Evolutionary conservation across 2,888 invertebrate genomes (phyloP).

Genomic region (Drosophila histrio): DNA sequence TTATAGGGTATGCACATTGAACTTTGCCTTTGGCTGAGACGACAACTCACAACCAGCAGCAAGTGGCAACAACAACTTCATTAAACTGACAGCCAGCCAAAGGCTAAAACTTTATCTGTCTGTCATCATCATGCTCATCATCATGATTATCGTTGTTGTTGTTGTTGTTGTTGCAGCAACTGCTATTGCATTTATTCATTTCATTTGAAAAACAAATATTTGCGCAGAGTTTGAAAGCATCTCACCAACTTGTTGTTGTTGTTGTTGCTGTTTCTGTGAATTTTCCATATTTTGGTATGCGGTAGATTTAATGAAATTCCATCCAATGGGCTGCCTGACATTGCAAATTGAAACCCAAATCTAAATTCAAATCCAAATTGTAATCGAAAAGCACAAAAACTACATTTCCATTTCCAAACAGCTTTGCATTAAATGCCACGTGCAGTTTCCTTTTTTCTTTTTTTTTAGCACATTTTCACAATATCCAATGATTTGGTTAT

Average conservation of each 20-base stretch:
- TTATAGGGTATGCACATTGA: slow-evolving; percentile 34
- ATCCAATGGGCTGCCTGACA: not conserved
- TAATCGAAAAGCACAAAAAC: slow-evolving; percentile 15
- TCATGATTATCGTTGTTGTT: not conserved
- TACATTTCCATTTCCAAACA: not conserved
- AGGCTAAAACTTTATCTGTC: slow-evolving; percentile 30
- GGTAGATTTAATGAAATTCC: slow-evolving; percentile 57
- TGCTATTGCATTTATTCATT: slow-evolving; percentile 60
- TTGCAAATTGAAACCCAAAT: slow-evolving; percentile 17
- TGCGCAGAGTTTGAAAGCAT: slow-evolving; percentile 43
- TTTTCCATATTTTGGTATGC: slow-evolving; percentile 53
- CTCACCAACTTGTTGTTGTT: not conserved
- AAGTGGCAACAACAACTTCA: slow-evolving; percentile 53
- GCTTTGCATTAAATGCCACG: slow-evolving; percentile 4
- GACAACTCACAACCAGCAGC: slow-evolving; percentile 23
- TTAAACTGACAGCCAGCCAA: slow-evolving; percentile 51
- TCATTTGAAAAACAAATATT: slow-evolving; percentile 73
- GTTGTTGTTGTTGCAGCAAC: not conserved
- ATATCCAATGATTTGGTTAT: slow-evolving; percentile 40
- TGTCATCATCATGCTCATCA: slow-evolving; percentile 19
- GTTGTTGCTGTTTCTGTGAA: slow-evolving; percentile 2
- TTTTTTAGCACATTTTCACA: slow-evolving; percentile 30
- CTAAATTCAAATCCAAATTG: slow-evolving; percentile 28
- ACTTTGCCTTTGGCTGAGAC: slow-evolving; percentile 34
- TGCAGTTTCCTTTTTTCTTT: not conserved